Percentiles rank a stretch among this genome's conserved stretches.
These are phyloP conservation scores for Mycalesis mineus DNA, from an alignment of 2,888 invertebrate genomes.

Conservation along the genomic window DNA sequence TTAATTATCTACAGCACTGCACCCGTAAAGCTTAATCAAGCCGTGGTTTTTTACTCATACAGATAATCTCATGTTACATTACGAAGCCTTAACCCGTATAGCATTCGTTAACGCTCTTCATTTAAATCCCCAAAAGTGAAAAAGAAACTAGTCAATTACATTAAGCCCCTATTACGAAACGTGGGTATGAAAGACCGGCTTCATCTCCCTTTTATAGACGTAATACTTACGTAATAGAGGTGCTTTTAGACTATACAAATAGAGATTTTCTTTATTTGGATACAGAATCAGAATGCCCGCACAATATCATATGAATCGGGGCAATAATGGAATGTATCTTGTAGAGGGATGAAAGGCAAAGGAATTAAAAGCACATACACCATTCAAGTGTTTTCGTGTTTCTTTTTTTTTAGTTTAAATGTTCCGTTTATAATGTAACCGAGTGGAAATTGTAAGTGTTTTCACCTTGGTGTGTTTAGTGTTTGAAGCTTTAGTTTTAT, in stretches of 20 bases:
- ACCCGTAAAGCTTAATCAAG: too few species aligned
- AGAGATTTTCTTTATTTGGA: constrained; percentile 19
- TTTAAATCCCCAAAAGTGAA: constrained; percentile 19
- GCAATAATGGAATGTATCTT: constrained; percentile 25
- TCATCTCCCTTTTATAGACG: too few species aligned
- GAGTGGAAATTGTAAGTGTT: constrained; percentile 4
- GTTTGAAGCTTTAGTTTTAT: background rate
- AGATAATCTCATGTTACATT: background rate
- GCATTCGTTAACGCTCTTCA: constrained; percentile 5
- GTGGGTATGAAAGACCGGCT: constrained; percentile 34
- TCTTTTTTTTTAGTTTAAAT: background rate
- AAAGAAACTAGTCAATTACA: constrained; percentile 65
- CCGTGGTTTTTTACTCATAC: too few species aligned
- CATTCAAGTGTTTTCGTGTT: constrained; percentile 2
- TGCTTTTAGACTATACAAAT: constrained; percentile 22
- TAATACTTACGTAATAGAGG: constrained; percentile 9
- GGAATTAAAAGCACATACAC: constrained; percentile 12
- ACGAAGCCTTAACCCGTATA: constrained; percentile 7
- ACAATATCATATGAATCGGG: constrained; percentile 26
- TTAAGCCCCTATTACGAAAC: constrained; percentile 60
- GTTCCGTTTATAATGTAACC: constrained; percentile 8
- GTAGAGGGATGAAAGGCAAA: constrained; percentile 12
- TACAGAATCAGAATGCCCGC: constrained; percentile 20
- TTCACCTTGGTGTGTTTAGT: background rate
- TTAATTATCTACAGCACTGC: too few species aligned